Evolutionary conservation across 2,888 invertebrate genomes (phyloP), one percentile per base, ranked within the genome.

Genomic region (Zootermopsis nevadensis): DNA sequence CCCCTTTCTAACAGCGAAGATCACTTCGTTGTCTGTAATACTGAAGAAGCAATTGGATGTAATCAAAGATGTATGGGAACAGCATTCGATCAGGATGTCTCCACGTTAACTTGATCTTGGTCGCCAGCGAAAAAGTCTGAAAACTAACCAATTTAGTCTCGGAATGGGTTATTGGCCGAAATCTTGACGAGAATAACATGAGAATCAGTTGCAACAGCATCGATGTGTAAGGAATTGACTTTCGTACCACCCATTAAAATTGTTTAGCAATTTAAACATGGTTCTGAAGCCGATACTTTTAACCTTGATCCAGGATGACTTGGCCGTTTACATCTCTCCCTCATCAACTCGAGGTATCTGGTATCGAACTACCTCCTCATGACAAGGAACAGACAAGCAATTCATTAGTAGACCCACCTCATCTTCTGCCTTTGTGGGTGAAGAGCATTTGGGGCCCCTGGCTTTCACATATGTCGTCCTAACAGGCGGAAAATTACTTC

Each of bases 341-440:
- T 74, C 74, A 74, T 38, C 38, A 60, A 74, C 74, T 12, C 69
- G 27, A 69, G 31, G 30, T 69, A 33, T 30, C 38, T 33, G 69
- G 69, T 69, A 69, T 69, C 69, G 74, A 74, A 74, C 74, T 74
- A 74, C 33, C 74, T 35, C 38, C 74, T 74, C 31, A 76, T 76
- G 82, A 82, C 82, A 82, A 82, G 82, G 76, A 82, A 82, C 74
- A 53, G 82, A 82, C 82, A 82, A 82, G 82, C 82, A 82, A 82
- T 76, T 77, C 74, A 82, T 82, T 82, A 82, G 82, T 33, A 12
- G 82, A 72, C 53, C 80, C 27, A 74, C 74, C 74, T 38, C n/a
- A 33, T n/a, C 38, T n/a, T 33, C 38, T n/a, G 74, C 33, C 10
- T 69, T 48, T 48, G 48, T 48, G 48, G 48, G 19, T 15, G 67